phyloP scores from a whole-genome alignment of 2,888 invertebrate genomes.

The Dinocampus coccinellae region DNA sequence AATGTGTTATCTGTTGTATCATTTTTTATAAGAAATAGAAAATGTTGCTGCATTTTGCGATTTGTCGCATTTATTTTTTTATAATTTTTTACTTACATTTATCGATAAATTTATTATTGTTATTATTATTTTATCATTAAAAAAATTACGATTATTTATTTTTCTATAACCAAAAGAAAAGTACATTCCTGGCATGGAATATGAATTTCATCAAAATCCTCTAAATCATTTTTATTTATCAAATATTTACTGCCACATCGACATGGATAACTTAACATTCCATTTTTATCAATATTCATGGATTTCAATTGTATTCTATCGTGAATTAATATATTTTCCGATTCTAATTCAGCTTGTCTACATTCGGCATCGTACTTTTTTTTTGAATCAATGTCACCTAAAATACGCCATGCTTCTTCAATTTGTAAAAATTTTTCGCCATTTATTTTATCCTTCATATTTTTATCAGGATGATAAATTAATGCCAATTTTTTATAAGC shows the following conservation, averaged over 20 bases:
- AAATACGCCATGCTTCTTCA: conserved; percentile 80
- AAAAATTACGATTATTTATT: conserved; percentile 29
- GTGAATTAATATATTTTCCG: conserved; percentile 73
- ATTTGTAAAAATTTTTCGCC: conserved; percentile 71
- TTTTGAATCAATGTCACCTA: conserved; percentile 74
- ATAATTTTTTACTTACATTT: background rate
- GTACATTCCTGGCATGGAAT: conserved; percentile 80
- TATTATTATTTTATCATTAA: background rate
- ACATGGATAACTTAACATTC: conserved; percentile 73
- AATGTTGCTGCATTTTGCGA: conserved; percentile 67
- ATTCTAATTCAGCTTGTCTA: conserved; percentile 73
- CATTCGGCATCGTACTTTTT: conserved; percentile 78
- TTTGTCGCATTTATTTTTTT: conserved; percentile 3
- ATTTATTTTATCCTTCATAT: conserved; percentile 51
- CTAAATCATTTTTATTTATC: conserved; percentile 66
- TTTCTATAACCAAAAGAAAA: conserved; percentile 75
- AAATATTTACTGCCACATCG: conserved; percentile 79
- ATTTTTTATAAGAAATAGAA: conserved; percentile 69
- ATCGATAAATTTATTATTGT: background rate
- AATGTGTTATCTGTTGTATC: conserved; percentile 70
- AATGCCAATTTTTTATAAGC: conserved; percentile 74
- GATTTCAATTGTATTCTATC: conserved; percentile 72
- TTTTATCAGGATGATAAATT: conserved; percentile 77
- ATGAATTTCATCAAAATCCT: conserved; percentile 54
- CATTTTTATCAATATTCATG: conserved; percentile 68